Base-by-base conservation (phyloP, 2,888 invertebrate genomes). In the Amiota mariae region DNA sequence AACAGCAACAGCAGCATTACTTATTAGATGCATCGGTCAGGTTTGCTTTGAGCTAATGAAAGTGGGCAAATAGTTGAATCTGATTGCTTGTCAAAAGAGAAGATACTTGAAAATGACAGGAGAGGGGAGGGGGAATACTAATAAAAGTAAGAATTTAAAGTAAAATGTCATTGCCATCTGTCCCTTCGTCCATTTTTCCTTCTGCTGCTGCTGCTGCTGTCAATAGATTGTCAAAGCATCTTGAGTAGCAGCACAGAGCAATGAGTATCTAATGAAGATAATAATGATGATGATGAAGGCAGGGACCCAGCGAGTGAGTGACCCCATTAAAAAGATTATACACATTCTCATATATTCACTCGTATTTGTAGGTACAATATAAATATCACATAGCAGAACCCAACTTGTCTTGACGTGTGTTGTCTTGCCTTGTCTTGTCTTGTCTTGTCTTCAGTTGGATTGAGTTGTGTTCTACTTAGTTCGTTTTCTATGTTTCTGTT, bases 101-200 rank as follows among this genome's bases (percentile, higher is more conserved):
- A 11, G 18, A 68, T 15, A 2, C 10, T 18, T 0, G 13, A 70
- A 54, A 70, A 70, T 0, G 13, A 70, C 36, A 70, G 56, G 67
- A 49, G 24, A 70, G 11, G 3, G 11, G 36, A n/a, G 15, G 46
- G 1, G 13, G 1, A 46, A 63, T 48, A 70, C 70, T 13, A 77
- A 74, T 76, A 73, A 13, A 48, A 66, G 48, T 6, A 15, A 66
- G 18, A 15, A 20, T 61, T 10, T 61, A 63, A 63, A 63, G 49
- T 61, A 71, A 51, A 74, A 78, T 80, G 80, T 80, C 77, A 78
- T 72, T 80, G 70, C 75, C 79, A 76, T 72, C 15, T 74, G 51
- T 13, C 51, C 8, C 51, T 4, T 2, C 15, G 13, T 54, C 54
- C 59, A 24, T 24, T 13, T 59, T 47, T 15, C 70, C 15, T n/a